A percentile compares a stretch with the other conserved stretches of the same genome.
Conservation (phyloP, 2,797 vertebrate species). For the Onychomys arenicola region DNA sequence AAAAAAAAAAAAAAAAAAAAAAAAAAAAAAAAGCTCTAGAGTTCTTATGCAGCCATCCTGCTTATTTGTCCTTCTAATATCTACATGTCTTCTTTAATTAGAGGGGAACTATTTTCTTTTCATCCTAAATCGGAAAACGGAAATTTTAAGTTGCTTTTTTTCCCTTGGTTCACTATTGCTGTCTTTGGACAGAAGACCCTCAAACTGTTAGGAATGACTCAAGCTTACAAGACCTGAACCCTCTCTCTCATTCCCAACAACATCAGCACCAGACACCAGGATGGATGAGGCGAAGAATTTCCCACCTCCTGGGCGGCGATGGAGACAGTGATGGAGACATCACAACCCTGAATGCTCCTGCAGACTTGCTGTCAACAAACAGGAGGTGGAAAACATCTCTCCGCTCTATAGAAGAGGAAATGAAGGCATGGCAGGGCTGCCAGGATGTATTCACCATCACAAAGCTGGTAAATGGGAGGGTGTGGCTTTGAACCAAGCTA, state of each 20-base stretch:
- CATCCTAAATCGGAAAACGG: background rate
- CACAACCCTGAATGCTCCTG: background rate
- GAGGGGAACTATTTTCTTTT: background rate
- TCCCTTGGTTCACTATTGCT: background rate
- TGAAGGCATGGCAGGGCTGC: background rate
- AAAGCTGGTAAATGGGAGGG: background rate
- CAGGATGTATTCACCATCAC: background rate
- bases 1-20: background rate
- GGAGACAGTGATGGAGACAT: background rate
- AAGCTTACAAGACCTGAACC: background rate
- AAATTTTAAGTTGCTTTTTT: background rate
- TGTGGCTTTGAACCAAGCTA: background rate
- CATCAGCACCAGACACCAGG: background rate
- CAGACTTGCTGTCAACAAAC: background rate
- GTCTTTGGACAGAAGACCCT: background rate
- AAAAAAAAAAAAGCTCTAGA: background rate
- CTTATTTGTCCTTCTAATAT: background rate
- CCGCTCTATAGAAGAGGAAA: background rate
- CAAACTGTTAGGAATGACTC: background rate
- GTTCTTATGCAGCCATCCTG: background rate
- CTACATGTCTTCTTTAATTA: constrained; percentile 1
- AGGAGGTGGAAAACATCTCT: background rate
- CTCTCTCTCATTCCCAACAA: background rate
- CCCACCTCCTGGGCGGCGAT: background rate
- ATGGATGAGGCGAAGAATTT: background rate